Evolutionary conservation across 2,888 invertebrate genomes (phyloP).

Genomic region (Polydrusus pterygomalis): DNA sequence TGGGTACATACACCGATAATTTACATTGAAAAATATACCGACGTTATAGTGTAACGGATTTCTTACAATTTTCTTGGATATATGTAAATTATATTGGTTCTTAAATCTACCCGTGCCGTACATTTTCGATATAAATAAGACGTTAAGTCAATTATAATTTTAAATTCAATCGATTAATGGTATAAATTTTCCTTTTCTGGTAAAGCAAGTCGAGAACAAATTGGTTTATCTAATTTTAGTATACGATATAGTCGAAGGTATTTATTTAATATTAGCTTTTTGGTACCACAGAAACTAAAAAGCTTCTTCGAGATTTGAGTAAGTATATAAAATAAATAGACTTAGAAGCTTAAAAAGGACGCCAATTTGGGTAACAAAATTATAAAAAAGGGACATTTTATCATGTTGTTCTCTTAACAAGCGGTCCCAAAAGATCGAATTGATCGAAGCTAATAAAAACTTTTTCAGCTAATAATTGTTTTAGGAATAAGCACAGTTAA

Average conservation of each 20-base stretch:
- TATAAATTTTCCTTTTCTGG: conserved; percentile 30
- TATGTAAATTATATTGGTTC: conserved; percentile 32
- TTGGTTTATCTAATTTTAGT: conserved; percentile 28
- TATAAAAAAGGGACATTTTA: no score
- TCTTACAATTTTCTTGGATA: conserved; percentile 30
- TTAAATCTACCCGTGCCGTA: conserved; percentile 25
- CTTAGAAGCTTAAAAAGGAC: no score
- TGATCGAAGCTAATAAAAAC: no score
- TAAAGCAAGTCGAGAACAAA: conserved; percentile 21
- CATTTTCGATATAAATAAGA: conserved; percentile 30
- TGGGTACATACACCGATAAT: conserved; percentile 10
- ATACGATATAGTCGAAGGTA: background rate
- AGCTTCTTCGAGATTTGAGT: background rate
- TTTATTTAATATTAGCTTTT: conserved; percentile 20
- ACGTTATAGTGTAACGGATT: background rate
- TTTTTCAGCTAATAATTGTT: no score
- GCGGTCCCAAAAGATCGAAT: no score
- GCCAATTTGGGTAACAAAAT: background rate
- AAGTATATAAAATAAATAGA: no score
- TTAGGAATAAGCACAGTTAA: no score
- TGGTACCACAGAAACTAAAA: background rate
- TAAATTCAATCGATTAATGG: conserved; percentile 34
- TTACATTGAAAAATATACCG: conserved; percentile 17
- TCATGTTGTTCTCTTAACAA: no score
- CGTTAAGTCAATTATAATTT: conserved; percentile 32